Base-by-base conservation (phyloP, 2,113 vertebrate genomes). In the Gulo gulo region DNA sequence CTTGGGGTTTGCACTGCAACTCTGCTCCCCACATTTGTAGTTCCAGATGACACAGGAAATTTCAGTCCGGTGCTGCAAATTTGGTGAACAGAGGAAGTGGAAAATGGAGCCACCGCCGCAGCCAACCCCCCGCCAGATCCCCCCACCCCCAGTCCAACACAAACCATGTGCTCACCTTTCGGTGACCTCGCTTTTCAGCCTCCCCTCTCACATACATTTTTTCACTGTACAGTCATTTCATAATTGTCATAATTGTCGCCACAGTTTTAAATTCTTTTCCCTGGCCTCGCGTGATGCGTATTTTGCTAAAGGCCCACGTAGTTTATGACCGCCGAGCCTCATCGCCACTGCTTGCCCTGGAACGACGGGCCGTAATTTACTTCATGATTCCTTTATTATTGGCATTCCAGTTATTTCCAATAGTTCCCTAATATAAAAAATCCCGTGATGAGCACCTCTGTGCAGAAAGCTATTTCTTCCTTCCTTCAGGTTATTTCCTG, bases 361-460 rank as follows among this genome's bases (percentile, higher is more conserved):
- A 55, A 45, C 4, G 34, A 29, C 21, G 29, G 81, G 71, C 50
- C 45, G 2, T 71, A 1, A 88, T 73, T 61, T 63, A 78, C 59
- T 47, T 91, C 71, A 34, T 23, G 47, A 47, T 81, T 65, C 39
- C 29, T 80, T 84, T 82, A 69, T 91, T 81, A 65, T 34, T 92
- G 84, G 16, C 84, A 34, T 82, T 45, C 65, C 23, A 82, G 90
- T 86, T 92, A 82, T 89, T 96, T 95, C 63, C 59, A 76, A 42
- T 95, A 36, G 63, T 95, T 82, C 50, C 80, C 18, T 42, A 55
- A 61, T 61, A 65, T 91, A 47, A 96, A 84, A 91, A 74, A 74
- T 18, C 84, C 57, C 7, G 23, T 24, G 47, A 94, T 57, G 93
- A 57, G 24, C 76, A 85, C 80, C n/a, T 85, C 59, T 57, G 57